Evolutionary conservation across 2,888 invertebrate species (phyloP).

Genomic region (Oligia strigilis): DNA sequence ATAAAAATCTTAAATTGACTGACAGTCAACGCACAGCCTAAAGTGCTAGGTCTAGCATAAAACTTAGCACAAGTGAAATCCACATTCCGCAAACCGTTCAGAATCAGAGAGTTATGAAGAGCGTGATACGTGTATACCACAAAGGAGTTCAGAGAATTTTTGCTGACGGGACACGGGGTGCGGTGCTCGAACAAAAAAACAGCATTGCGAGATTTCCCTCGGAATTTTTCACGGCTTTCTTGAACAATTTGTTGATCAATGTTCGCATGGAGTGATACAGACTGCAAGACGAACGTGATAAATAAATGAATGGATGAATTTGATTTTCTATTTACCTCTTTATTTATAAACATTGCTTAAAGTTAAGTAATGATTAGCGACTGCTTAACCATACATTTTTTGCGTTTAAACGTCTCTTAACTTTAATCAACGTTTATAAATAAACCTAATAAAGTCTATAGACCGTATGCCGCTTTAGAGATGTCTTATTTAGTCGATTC

Average conservation of each 20-base stretch:
- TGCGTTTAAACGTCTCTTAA: too few relatives aligned
- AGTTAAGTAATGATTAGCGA: too few relatives aligned
- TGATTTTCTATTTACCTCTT: too few relatives aligned
- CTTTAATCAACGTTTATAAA: too few relatives aligned
- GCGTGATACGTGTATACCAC: conserved; percentile 24
- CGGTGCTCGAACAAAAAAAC: background rate
- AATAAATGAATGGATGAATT: background rate
- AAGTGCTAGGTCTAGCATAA: background rate
- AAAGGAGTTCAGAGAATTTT: conserved; percentile 1
- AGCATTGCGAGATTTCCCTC: background rate
- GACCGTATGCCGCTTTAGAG: background rate
- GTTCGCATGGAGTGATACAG: background rate
- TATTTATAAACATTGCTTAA: too few relatives aligned
- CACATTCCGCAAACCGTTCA: background rate
- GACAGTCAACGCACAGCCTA: background rate
- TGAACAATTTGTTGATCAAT: background rate
- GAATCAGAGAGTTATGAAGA: background rate
- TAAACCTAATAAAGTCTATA: too few relatives aligned
- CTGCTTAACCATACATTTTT: too few relatives aligned
- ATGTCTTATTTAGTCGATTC: background rate
- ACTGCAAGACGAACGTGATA: background rate
- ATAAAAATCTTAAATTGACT: background rate
- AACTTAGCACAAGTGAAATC: background rate
- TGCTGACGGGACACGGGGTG: background rate
- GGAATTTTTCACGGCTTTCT: background rate